Percentiles rank a stretch among this genome's conserved stretches.
phyloP scores from a whole-genome alignment of 1,140 invertebrate genomes.

The Conus ventricosus region DNA sequence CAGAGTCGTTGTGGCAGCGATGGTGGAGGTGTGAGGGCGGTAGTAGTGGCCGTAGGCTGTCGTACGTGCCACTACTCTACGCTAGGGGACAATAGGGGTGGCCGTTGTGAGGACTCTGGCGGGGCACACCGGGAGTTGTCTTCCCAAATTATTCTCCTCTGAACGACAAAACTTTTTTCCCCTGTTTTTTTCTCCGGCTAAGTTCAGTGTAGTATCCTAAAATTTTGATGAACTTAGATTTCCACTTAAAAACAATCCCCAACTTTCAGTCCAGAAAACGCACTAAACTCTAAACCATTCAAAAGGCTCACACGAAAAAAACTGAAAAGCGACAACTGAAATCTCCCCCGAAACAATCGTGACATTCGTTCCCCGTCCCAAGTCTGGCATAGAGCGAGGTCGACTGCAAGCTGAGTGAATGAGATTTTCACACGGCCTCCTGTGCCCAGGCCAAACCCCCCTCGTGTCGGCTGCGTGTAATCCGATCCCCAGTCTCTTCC shows the following conservation, averaged over 20 bases:
- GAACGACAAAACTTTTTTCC: too few relatives aligned
- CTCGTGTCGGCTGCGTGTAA: neutral
- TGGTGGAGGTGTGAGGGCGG: neutral
- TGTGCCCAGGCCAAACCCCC: neutral
- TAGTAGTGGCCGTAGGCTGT: slow-evolving; percentile 19
- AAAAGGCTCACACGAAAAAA: too few relatives aligned
- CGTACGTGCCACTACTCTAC: slow-evolving; percentile 19
- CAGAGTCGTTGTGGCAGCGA: slow-evolving; percentile 24
- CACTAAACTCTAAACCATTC: neutral
- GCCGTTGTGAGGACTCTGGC: neutral
- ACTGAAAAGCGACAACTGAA: neutral
- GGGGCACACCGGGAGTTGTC: neutral
- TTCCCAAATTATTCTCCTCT: neutral
- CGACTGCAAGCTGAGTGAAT: neutral
- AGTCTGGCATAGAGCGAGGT: neutral
- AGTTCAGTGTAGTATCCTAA: too few relatives aligned
- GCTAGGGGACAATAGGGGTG: neutral
- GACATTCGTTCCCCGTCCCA: neutral
- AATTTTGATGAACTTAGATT: too few relatives aligned
- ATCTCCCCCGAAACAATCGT: neutral
- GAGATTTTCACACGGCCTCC: slow-evolving; percentile 1
- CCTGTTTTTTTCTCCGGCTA: too few relatives aligned
- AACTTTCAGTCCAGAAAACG: neutral
- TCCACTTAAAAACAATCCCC: neutral
- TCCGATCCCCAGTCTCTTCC: neutral